Evolutionary conservation across 2,797 vertebrate genomes (phyloP).

Genomic region (Setipinna tenuifilis): DNA sequence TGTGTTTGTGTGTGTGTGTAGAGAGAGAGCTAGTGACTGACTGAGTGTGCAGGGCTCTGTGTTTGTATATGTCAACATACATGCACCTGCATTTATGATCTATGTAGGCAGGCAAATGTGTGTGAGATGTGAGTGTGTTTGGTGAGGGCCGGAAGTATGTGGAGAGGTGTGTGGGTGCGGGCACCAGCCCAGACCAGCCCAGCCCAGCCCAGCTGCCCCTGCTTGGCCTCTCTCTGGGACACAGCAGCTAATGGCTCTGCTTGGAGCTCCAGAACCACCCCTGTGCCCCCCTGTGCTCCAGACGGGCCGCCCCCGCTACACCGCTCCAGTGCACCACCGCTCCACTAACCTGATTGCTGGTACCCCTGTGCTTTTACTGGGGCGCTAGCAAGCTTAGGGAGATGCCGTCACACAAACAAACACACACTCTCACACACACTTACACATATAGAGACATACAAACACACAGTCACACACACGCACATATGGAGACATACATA

Average conservation of each 20-base stretch:
- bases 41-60: too few relatives aligned
- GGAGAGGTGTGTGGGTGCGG: too few relatives aligned
- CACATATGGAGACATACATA: neutral
- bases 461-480: neutral
- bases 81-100: too few relatives aligned
- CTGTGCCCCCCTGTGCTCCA: slow-evolving; percentile 38
- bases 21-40: neutral
- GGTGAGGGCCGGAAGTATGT: too few relatives aligned
- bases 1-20: neutral
- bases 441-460: neutral
- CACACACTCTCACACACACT: neutral
- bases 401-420: slow-evolving; percentile 28
- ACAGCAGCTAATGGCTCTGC: slow-evolving; percentile 52
- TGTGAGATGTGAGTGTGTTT: too few relatives aligned
- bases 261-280: neutral
- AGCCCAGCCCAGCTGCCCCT: slow-evolving; percentile 17
- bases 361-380: slow-evolving; percentile 35
- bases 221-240: slow-evolving; percentile 42
- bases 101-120: too few relatives aligned
- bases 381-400: slow-evolving; percentile 38
- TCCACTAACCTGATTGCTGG: slow-evolving; percentile 62
- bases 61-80: too few relatives aligned
- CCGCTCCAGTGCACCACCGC: slow-evolving; percentile 11
- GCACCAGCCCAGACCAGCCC: neutral
- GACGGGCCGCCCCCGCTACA: slow-evolving; percentile 33